A percentile compares a stretch with the other conserved stretches of the same genome.
These are phyloP conservation scores for Gryon sp. DNA, from an alignment of 1,140 invertebrate genomes.

Conservation along the genomic window DNA sequence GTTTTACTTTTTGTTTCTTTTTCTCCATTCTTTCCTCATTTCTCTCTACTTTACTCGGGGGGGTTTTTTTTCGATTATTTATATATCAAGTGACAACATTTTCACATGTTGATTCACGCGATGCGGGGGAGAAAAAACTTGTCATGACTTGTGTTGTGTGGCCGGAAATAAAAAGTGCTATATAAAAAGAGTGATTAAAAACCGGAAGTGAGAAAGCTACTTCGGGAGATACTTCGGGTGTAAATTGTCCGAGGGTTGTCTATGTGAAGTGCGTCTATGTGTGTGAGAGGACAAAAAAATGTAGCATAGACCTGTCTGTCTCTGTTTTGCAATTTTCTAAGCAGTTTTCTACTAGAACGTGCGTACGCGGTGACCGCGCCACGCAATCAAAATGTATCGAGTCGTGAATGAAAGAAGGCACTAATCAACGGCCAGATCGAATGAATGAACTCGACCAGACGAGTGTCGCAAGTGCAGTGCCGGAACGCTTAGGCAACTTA, in stretches of 20 bases:
- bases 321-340: conserved; percentile 18
- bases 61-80: too few species aligned
- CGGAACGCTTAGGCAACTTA: conserved; percentile 17
- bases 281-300: too few species aligned
- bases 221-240: conserved; percentile 12
- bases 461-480: conserved; percentile 37
- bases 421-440: conserved; percentile 39
- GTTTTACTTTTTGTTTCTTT: too few species aligned
- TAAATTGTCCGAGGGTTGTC: conserved; percentile 26
- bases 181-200: conserved; percentile 20
- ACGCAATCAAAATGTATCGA: conserved; percentile 63
- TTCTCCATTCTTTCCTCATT: too few species aligned
- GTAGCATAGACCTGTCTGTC: conserved; percentile 16
- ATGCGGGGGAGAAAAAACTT: conserved; percentile 1
- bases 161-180: conserved; percentile 8
- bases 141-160: background rate
- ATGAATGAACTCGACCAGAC: conserved; percentile 63
- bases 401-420: conserved; percentile 63
- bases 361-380: conserved; percentile 43
- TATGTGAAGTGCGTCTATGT: too few species aligned
- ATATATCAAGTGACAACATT: background rate
- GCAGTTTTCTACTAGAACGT: conserved; percentile 18
- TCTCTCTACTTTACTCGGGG: too few species aligned
- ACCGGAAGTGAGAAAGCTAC: conserved; percentile 39
- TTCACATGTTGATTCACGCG: background rate